Evolutionary conservation across 2,113 vertebrate genomes (phyloP), one percentile per base, ranked within the genome.

Genomic region (Sterna hirundo): DNA sequence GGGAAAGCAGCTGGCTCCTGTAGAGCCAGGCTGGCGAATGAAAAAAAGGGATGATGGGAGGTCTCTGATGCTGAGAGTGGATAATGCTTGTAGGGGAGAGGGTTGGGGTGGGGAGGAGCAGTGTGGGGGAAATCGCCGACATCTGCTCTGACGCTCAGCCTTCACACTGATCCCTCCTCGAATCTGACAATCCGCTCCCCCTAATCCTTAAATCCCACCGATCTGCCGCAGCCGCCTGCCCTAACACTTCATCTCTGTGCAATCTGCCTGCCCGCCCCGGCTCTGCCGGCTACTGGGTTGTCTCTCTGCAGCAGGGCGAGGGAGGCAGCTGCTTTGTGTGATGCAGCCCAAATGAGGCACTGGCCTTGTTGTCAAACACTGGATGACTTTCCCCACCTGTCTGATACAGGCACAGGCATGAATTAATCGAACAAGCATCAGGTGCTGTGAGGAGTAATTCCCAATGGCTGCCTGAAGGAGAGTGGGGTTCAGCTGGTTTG

Each of bases 61-160:
- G 98, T 98, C 98, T 98, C 83, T 97, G 98, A 96, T 97, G 98
- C 96, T 97, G 97, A 93, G 95, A 96, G 86, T 81, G 97, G 98
- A 98, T 98, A 98, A 98, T 96, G 96, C 79, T 96, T 21, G 3
- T 40, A 62, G 76, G 55, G 85, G 88, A 69, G 57, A 72, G 75
- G 0, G 0, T 0, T 29, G 85, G 72, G 61, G 88, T 88, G 74
- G 66, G 71, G 68, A 57, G 77, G 49, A 85, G 85, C 81, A n/a
- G 47, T 5, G 15, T 20, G 71, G 58, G n/a, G 97, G 97, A 98
- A 98, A 98, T 98, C 89, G 80, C 97, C 69, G 96, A 98, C 98
- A 99, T 98, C 98, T 98, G 98, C 98, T 98, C 95, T 97, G 97
- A 97, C 85, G 97, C 96, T 98, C 98, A 98, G 98, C 98, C 97